Percentiles rank a stretch among this genome's conserved stretches.
phyloP scores from a whole-genome alignment of 2,797 vertebrate genomes.

The Galago senegalensis region DNA sequence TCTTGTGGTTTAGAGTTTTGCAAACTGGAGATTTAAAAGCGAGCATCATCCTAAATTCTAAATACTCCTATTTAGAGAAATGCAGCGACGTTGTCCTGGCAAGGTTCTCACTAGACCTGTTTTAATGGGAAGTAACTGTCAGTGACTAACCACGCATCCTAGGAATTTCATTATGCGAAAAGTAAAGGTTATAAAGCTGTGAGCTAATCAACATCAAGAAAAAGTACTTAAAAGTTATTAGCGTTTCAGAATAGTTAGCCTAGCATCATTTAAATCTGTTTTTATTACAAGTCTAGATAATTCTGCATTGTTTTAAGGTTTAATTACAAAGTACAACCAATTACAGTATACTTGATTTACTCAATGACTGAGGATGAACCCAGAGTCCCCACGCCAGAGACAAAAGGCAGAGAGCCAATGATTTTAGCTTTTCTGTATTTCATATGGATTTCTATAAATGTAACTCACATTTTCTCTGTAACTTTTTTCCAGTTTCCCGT shows the following conservation, averaged over 20 bases:
- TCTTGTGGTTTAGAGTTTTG: background rate
- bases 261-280: background rate
- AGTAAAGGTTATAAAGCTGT: background rate
- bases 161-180: background rate
- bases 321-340: background rate
- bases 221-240: background rate
- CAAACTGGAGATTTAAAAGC: background rate
- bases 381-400: background rate
- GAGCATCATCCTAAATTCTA: background rate
- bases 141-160: background rate
- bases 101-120: background rate
- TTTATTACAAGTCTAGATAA: constrained; percentile 25
- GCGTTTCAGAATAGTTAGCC: background rate
- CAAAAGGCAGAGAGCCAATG: background rate
- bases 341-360: background rate
- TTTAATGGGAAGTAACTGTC: background rate
- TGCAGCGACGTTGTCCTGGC: background rate
- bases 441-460: background rate
- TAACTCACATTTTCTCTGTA: background rate
- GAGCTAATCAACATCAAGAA: background rate
- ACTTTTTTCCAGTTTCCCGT: background rate
- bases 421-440: background rate
- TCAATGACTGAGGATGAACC: background rate
- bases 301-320: background rate
- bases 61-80: background rate